phyloP scores from a whole-genome alignment of 2,113 vertebrate genomes.

The Podarcis muralis region DNA sequence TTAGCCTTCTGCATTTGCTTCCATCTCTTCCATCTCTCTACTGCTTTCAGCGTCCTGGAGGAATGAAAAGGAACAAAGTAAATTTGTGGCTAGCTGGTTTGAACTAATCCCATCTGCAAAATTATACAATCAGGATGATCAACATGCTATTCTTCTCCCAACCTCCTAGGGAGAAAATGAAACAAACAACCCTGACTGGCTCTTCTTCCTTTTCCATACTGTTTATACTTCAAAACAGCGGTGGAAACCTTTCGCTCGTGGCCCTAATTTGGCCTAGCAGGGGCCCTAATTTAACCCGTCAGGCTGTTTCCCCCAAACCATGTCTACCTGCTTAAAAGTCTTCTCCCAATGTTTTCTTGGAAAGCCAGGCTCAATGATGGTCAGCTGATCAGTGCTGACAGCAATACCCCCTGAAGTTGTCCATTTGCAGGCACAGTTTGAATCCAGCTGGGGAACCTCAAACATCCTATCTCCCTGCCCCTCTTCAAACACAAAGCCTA shows the following conservation, averaged over 20 bases:
- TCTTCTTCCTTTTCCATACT: neutral
- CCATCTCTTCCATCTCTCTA: slow-evolving; percentile 72
- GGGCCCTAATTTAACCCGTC: too few species aligned
- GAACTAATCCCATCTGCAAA: neutral
- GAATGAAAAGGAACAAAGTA: neutral
- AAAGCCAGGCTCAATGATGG: too few species aligned
- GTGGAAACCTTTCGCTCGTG: neutral
- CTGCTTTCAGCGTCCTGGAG: slow-evolving; percentile 72
- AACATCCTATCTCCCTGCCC: too few species aligned
- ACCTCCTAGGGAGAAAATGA: accelerated
- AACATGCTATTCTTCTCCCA: neutral
- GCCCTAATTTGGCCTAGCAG: too few species aligned
- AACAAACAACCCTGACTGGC: neutral
- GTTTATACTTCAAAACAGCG: accelerated
- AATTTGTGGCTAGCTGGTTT: neutral
- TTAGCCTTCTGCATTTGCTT: slow-evolving; percentile 48
- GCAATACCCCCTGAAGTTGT: too few species aligned
- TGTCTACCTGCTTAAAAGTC: too few species aligned
- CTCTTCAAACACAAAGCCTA: too few species aligned
- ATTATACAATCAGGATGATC: neutral
- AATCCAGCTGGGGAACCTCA: too few species aligned
- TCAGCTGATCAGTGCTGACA: too few species aligned
- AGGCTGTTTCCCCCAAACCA: too few species aligned
- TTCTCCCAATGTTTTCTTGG: too few species aligned
- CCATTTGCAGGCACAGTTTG: too few species aligned